These are phyloP conservation scores for Gambusia affinis DNA, from an alignment of 2,113 vertebrate genomes.

Conservation along the genomic window DNA sequence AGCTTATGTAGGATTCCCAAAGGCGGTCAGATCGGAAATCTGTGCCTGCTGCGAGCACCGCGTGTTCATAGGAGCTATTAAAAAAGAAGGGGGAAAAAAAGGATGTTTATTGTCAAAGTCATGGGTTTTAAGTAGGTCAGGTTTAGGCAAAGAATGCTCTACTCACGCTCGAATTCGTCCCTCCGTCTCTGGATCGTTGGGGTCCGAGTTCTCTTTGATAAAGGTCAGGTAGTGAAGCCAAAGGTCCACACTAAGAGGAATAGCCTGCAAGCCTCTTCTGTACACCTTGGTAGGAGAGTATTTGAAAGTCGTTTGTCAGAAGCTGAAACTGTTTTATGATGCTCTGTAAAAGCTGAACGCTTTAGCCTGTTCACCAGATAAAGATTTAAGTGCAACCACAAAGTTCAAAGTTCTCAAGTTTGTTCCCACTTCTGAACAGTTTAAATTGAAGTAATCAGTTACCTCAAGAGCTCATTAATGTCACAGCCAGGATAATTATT, in stretches of 20 bases:
- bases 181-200: conserved; percentile 85
- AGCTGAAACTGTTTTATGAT: neutral
- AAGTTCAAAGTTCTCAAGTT: conserved; percentile 5
- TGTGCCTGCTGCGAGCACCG: conserved; percentile 94
- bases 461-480: neutral
- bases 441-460: neutral
- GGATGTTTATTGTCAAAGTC: neutral
- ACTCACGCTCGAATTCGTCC: conserved; percentile 92
- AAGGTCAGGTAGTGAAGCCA: conserved; percentile 98
- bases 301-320: conserved; percentile 71
- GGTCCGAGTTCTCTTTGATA: conserved; percentile 94
- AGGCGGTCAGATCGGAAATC: conserved; percentile 98
- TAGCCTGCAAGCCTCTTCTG: conserved; percentile 94
- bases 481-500: neutral
- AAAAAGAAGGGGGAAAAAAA: neutral
- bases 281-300: conserved; percentile 86
- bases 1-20: conserved; percentile 95
- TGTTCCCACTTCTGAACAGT: neutral
- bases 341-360: neutral
- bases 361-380: neutral
- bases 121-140: neutral
- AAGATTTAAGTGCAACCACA: conserved; percentile 30
- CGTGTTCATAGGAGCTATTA: conserved; percentile 91
- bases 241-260: conserved; percentile 97
- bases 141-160: neutral